Percentiles rank a stretch among this genome's conserved stretches.
Conservation (phyloP, 1,140 invertebrate genomes). For the Drosophila pruinosa region DNA sequence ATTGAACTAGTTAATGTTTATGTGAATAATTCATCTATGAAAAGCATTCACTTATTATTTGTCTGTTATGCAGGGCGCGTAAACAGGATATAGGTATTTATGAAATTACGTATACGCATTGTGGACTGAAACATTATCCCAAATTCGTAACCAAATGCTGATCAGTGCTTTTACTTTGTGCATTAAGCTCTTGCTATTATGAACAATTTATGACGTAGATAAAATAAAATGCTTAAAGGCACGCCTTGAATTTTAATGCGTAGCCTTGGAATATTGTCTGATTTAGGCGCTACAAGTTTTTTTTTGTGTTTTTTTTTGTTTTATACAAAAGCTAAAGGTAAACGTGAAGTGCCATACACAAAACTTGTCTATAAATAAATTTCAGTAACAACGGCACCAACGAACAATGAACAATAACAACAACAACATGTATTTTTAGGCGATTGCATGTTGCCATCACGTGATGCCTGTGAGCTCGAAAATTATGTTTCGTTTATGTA, state of each 20-base stretch:
- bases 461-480: constrained; percentile 39
- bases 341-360: constrained; percentile 33
- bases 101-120: constrained; percentile 24
- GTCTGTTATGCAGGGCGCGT: background rate
- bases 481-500: constrained; percentile 68
- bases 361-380: constrained; percentile 17
- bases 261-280: constrained; percentile 55
- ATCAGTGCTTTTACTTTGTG: constrained; percentile 7
- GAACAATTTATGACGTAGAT: constrained; percentile 68
- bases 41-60: background rate
- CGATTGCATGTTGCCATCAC: constrained; percentile 64
- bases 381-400: constrained; percentile 8
- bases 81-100: background rate
- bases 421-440: constrained; percentile 47
- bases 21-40: background rate
- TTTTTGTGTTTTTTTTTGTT: constrained; percentile 13
- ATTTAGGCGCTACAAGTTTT: constrained; percentile 39
- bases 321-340: constrained; percentile 54
- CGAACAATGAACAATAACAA: constrained; percentile 4
- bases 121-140: constrained; percentile 4
- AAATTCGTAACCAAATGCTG: constrained; percentile 7
- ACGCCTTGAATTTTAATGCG: constrained; percentile 74
- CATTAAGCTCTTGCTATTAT: constrained; percentile 31
- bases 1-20: too few species aligned
- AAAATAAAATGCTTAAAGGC: constrained; percentile 63